A percentile compares a stretch with the other conserved stretches of the same genome.
phyloP scores from a whole-genome alignment of 2,888 invertebrate species.

The Brenthis ino region DNA sequence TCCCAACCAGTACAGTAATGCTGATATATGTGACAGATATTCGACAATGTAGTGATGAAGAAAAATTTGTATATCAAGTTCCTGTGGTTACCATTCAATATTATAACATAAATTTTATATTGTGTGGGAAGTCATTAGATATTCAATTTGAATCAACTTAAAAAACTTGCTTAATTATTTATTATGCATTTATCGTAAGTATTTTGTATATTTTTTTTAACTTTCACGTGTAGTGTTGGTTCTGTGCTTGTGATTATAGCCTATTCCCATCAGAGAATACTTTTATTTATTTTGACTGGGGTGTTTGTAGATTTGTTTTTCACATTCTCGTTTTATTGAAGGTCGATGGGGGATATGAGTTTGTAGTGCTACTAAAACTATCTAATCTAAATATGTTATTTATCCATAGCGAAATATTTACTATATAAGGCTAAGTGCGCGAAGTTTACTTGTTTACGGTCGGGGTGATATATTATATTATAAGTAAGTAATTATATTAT shows the following conservation, averaged over 20 bases:
- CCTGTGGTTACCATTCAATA: constrained; percentile 21
- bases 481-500: too few species aligned
- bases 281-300: too few species aligned
- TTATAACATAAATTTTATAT: not conserved
- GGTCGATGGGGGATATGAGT: too few species aligned
- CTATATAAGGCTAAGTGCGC: too few species aligned
- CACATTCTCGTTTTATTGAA: too few species aligned
- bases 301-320: too few species aligned
- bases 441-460: too few species aligned
- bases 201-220: constrained; percentile 7
- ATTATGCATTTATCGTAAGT: constrained; percentile 11
- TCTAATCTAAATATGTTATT: too few species aligned
- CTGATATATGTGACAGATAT: constrained; percentile 31
- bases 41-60: constrained; percentile 19
- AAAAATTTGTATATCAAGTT: constrained; percentile 24
- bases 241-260: not conserved
- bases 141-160: constrained; percentile 17
- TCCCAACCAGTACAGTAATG: constrained; percentile 10
- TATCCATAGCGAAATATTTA: too few species aligned
- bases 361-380: too few species aligned
- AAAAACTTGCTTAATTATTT: constrained; percentile 12
- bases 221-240: constrained; percentile 1
- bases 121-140: constrained; percentile 26
- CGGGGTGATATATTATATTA: too few species aligned
- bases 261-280: too few species aligned